Base-by-base conservation (phyloP, 2,888 invertebrate species). In the Trissoscelio sp. region DNA sequence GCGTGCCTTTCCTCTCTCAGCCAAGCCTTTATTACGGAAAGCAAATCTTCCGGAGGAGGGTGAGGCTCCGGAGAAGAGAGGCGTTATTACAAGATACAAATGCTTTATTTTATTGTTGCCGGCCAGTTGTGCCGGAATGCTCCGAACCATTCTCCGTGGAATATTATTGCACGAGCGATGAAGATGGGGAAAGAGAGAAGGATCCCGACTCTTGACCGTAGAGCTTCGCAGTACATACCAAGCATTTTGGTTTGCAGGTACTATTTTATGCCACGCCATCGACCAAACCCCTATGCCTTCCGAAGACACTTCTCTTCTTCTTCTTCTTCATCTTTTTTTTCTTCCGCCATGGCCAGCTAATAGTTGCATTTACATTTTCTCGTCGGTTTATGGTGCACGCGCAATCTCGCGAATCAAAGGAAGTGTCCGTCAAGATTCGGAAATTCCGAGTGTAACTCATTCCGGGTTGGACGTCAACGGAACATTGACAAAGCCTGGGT, bases 51-150 rank as follows among this genome's bases (percentile, higher is more conserved):
- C 72, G 69, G 55, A n/a, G 51, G 79, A 67, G 81, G 72, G 83
- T 62, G 78, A 75, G 82, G 78, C 79, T 72, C 77, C 12, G 55
- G 37, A 66, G 79, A 83, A 72, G 82, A 83, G 84, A 85, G n/a
- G n/a, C 86, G 86, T 88, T 87, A 88, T 88, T 88, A 88, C 89
- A 85, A 88, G 88, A 89, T 89, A 88, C 88, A 88, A 89, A 90
- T 89, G 88, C 87, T 88, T 89, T 87, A 89, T 88, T 89, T 89
- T 87, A 89, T 88, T 88, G 88, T 88, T 88, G 86, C 83, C 82
- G 87, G 85, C 86, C 86, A 86, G 86, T 85, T 87, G 87, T 81
- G 82, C 83, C 82, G 84, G 86, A 88, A 88, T 88, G 85, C 83
- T 81, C 82, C 83, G 58, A 83, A 83, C 86, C 86, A 81, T 85